Evolutionary conservation across 2,113 vertebrate genomes (phyloP).

Genomic region (Chloropsis hardwickii): DNA sequence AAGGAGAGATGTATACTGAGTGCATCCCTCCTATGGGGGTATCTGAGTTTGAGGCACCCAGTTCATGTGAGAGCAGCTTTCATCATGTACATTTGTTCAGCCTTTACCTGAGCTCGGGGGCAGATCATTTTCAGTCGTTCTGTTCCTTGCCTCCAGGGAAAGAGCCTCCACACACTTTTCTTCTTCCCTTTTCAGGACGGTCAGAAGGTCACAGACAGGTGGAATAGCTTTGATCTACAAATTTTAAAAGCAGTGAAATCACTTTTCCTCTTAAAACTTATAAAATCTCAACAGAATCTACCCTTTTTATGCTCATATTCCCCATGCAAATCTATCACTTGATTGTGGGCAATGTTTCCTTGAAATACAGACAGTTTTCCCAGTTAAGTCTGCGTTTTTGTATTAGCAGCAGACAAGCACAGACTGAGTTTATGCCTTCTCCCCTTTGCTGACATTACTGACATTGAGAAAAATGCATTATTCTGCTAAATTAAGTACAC

Average conservation of each 20-base stretch:
- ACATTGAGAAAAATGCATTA: neutral
- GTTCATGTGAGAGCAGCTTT: neutral
- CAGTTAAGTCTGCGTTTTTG: neutral
- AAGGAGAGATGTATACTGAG: neutral
- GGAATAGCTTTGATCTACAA: slow-evolving; percentile 61
- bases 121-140: neutral
- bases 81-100: neutral
- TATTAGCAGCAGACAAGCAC: neutral
- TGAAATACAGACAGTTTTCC: neutral
- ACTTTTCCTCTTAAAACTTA: neutral
- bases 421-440: neutral
- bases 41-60: neutral
- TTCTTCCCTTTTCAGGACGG: slow-evolving; percentile 69
- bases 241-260: slow-evolving; percentile 11
- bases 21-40: neutral
- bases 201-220: slow-evolving; percentile 75
- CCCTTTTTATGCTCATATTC: neutral
- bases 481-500: neutral
- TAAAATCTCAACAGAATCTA: neutral
- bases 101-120: slow-evolving; percentile 56
- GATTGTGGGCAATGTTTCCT: neutral
- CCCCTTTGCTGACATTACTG: neutral
- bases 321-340: neutral
- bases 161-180: slow-evolving; percentile 73
- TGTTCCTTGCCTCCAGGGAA: slow-evolving; percentile 26